Evolutionary conservation across 2,888 invertebrate species (phyloP).

Genomic region (Odontomyia ornata): DNA sequence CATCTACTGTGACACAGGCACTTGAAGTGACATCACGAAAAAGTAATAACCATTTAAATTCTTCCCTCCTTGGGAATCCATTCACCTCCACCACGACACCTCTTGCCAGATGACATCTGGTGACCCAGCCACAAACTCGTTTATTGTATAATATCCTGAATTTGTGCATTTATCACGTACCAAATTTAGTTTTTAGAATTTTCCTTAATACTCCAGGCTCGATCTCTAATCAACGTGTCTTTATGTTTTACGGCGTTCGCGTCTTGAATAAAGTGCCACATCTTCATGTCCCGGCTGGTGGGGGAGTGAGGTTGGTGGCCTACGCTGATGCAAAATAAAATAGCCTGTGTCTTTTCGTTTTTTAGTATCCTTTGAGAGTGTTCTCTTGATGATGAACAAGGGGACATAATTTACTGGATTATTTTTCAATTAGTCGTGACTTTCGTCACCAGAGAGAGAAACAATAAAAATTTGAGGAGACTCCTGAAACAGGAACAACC

Average conservation of each 20-base stretch:
- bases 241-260: constrained; percentile 24
- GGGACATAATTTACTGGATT: constrained; percentile 44
- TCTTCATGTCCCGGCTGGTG: too few species aligned
- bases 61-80: constrained; percentile 35
- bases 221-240: constrained; percentile 37
- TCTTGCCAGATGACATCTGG: constrained; percentile 26
- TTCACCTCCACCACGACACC: constrained; percentile 22
- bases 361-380: constrained; percentile 14
- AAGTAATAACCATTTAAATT: constrained; percentile 48
- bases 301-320: neutral
- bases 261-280: constrained; percentile 13
- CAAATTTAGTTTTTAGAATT: constrained; percentile 43
- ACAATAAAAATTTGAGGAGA: constrained; percentile 43
- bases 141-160: constrained; percentile 46
- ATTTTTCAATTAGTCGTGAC: constrained; percentile 47
- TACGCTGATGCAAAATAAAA: constrained; percentile 21
- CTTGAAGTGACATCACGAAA: constrained; percentile 46
- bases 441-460: constrained; percentile 29
- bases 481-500: neutral
- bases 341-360: neutral
- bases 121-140: constrained; percentile 23
- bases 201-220: constrained; percentile 31
- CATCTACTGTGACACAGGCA: neutral
- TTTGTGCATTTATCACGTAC: constrained; percentile 47
- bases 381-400: constrained; percentile 32